Base-by-base conservation (phyloP, 2,113 vertebrate species). In the Chamaetylas fuelleborni region DNA sequence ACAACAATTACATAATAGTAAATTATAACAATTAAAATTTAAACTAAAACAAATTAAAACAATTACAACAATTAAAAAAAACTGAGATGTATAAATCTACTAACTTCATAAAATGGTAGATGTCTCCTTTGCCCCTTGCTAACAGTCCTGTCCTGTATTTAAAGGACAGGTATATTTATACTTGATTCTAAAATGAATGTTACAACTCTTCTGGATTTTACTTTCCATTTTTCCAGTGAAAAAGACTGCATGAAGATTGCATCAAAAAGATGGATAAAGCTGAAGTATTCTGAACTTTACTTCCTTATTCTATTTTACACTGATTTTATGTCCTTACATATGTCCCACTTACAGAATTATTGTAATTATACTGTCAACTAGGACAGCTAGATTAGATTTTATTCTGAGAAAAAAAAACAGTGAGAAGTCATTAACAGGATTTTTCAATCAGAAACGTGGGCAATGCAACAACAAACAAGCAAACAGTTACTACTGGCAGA, bases 351-450 rank as follows among this genome's bases (percentile, higher is more conserved):
- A 96, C 45, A 78, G 81, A 96, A 96, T 94, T 96, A 96, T 29
- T 92, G 54, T 84, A 95, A 97, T 97, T 93, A 96, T 28, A 87
- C 47, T 94, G 86, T 84, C 90, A 95, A 72, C 66, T 93, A 94
- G 88, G 86, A 94, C 64, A 95, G 84, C 43, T 86, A 81, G 83
- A 93, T 95, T 48, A 71, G 77, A 91, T 91, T 89, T 94, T 92
- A 79, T 51, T 86, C 29, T 56, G 69, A 91, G 43, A 51, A 93
- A 79, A 69, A 69, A 70, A 94, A 90, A 11, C 24, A 84, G 31
- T 45, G 23, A 14, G 31, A 93, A 95, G 91, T 81, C 45, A 85
- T 84, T 71, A 91, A 77, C 5, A 22, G 29, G 33, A 81, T 86
- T 93, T 97, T 91, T 94, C 31, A 79, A 48, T 73, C 19, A 72